phyloP scores from a whole-genome alignment of 2,888 invertebrate species.

The Sipunculus nudus region DNA sequence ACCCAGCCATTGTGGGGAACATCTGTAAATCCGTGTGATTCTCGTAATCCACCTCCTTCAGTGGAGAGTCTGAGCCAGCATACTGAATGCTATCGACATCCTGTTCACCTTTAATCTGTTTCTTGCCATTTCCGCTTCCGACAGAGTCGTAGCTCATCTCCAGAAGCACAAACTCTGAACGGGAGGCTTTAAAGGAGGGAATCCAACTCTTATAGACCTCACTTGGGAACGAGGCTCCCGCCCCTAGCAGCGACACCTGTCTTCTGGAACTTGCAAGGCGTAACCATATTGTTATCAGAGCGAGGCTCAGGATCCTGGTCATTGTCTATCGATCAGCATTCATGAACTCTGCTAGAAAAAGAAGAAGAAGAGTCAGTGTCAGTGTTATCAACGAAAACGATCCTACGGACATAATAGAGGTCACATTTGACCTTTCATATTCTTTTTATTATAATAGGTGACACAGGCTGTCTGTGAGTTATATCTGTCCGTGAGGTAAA shows the following conservation, averaged over 20 bases:
- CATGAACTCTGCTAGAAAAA: no score
- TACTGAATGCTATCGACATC: conserved; percentile 42
- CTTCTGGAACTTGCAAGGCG: not conserved
- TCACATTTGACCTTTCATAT: no score
- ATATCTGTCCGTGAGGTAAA: no score
- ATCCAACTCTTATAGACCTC: conserved; percentile 21
- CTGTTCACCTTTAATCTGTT: conserved; percentile 36
- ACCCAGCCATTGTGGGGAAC: conserved; percentile 58
- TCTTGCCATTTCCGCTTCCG: conserved; percentile 48
- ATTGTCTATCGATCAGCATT: no score
- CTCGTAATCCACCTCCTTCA: conserved; percentile 32
- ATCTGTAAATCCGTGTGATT: conserved; percentile 42
- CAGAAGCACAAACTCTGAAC: conserved; percentile 18
- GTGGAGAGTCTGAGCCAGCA: conserved; percentile 48
- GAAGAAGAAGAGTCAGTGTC: no score
- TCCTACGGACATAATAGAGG: no score
- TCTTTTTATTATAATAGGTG: no score
- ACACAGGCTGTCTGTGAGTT: no score
- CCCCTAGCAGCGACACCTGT: conserved; percentile 5
- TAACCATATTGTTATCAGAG: no score
- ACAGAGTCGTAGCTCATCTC: conserved; percentile 45
- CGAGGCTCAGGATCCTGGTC: no score
- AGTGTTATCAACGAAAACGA: no score
- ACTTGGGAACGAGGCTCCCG: conserved; percentile 22
- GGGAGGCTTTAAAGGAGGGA: not conserved